phyloP scores from a whole-genome alignment of 1,140 invertebrate genomes.

The Drosophila neocordata region DNA sequence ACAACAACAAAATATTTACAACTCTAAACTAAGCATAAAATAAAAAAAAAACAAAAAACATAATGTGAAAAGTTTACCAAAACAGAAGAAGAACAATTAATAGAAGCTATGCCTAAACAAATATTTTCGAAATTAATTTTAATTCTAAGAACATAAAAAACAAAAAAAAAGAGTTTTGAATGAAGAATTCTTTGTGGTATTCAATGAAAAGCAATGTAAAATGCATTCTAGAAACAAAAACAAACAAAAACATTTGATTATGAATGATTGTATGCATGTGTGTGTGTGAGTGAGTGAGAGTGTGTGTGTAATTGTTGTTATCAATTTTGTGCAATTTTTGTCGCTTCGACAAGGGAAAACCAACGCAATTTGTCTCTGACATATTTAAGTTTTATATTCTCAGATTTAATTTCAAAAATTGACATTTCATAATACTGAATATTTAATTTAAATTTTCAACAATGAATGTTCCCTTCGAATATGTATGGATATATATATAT shows the following conservation, averaged over 20 bases:
- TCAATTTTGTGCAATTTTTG: conserved; percentile 47
- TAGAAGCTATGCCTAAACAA: conserved; percentile 64
- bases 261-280: conserved; percentile 18
- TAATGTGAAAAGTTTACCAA: conserved; percentile 39
- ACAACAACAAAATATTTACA: conserved; percentile 70
- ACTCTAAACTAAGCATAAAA: conserved; percentile 66
- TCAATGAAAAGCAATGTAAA: conserved; percentile 56
- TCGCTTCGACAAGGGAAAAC: conserved; percentile 18
- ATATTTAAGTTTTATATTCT: conserved; percentile 29
- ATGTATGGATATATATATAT: not conserved
- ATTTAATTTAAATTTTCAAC: conserved; percentile 37
- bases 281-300: conserved; percentile 25
- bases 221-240: not conserved
- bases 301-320: conserved; percentile 27
- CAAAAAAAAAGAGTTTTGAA: conserved; percentile 20
- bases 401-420: conserved; percentile 33
- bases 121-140: conserved; percentile 80
- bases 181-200: conserved; percentile 38
- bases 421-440: conserved; percentile 38
- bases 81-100: conserved; percentile 34
- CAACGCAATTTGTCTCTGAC: conserved; percentile 35
- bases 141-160: conserved; percentile 38
- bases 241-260: not conserved
- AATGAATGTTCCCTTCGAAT: conserved; percentile 1
- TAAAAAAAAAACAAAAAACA: too few relatives aligned